Conservation (phyloP, 2,797 vertebrate species). For the Sebastes nivosus region DNA sequence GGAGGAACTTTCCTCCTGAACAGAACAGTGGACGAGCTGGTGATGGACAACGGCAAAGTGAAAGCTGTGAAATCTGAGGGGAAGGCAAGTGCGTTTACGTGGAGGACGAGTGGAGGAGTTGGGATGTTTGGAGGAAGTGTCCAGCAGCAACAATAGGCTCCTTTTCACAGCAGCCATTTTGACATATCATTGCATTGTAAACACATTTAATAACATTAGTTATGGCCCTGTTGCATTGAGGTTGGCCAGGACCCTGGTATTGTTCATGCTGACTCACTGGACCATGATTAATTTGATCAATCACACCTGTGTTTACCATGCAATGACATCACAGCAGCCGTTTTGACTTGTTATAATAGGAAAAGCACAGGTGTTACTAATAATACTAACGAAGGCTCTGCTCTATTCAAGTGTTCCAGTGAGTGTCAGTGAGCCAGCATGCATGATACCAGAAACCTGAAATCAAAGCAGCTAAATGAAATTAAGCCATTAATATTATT, state of each 20-base stretch:
- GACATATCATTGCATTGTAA: background rate
- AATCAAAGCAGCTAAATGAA: too few relatives aligned
- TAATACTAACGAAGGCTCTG: fast-evolving
- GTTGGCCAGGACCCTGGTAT: background rate
- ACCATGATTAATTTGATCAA: background rate
- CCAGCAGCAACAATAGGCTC: fast-evolving
- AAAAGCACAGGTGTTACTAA: too few relatives aligned
- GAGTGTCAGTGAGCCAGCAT: too few relatives aligned
- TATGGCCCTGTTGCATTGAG: background rate
- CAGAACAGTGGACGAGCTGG: constrained; percentile 78
- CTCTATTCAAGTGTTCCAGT: fast-evolving
- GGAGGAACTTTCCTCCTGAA: constrained; percentile 80
- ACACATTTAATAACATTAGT: background rate
- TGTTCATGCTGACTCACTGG: background rate
- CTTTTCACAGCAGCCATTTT: background rate
- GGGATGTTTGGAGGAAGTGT: background rate
- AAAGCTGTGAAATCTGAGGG: constrained; percentile 81
- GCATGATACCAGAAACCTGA: too few relatives aligned
- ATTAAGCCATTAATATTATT: too few relatives aligned
- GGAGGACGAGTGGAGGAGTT: background rate
- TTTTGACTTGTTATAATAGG: too few relatives aligned
- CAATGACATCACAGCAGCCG: too few relatives aligned
- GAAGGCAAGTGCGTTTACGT: constrained; percentile 58
- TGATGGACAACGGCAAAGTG: constrained; percentile 82
- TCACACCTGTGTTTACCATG: background rate